These are phyloP conservation scores for Oncorhynchus clarkii DNA, from an alignment of 2,113 vertebrate species.

Conservation along the genomic window DNA sequence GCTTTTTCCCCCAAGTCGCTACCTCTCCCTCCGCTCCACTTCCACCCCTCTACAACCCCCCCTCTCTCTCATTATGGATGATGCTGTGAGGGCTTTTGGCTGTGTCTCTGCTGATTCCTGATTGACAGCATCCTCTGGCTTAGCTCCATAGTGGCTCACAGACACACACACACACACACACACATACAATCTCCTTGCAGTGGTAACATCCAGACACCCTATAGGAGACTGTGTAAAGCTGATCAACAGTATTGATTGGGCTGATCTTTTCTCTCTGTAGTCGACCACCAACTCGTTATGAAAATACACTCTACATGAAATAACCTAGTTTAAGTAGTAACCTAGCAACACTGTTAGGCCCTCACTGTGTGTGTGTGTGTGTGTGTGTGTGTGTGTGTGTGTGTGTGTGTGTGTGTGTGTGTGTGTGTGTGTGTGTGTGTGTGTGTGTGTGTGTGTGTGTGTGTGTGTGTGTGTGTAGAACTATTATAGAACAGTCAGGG, in stretches of 20 bases:
- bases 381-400: too few species aligned
- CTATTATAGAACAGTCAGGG: too few species aligned
- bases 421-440: neutral
- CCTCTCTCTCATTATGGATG: neutral
- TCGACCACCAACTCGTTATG: conserved; percentile 40
- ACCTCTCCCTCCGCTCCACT: too few species aligned
- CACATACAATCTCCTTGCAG: neutral
- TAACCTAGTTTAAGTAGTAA: conserved; percentile 68
- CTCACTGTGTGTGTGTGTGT: neutral
- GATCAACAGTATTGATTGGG: neutral
- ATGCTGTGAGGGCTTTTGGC: neutral
- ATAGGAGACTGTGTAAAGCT: neutral
- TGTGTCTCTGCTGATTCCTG: conserved; percentile 38
- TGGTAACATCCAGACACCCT: neutral
- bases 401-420: neutral
- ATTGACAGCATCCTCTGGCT: conserved; percentile 43
- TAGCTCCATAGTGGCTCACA: conserved; percentile 1
- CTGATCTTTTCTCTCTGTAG: neutral
- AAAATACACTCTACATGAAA: conserved; percentile 58
- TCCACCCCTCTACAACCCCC: neutral
- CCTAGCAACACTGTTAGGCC: conserved; percentile 66
- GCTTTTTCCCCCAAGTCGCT: too few species aligned
- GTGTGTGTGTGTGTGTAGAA: too few species aligned
- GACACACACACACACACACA: neutral
- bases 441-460: too few species aligned